A percentile compares a stretch with the other conserved stretches of the same genome.
phyloP scores from a whole-genome alignment of 2,113 vertebrate genomes.

The Dunckerocampus dactyliophorus region DNA sequence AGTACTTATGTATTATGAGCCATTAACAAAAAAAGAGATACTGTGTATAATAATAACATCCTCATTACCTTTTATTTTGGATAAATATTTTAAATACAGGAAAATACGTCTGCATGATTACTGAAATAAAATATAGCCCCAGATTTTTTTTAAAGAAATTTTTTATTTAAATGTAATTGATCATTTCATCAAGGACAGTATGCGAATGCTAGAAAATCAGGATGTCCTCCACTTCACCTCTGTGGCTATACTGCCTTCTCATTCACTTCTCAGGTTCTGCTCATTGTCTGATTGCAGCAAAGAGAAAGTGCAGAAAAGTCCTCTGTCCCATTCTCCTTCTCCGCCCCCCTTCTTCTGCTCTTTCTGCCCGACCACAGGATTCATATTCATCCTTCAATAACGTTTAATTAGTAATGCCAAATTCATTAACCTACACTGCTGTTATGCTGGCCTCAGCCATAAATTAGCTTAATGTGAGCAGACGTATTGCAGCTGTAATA shows the following conservation, averaged over 20 bases:
- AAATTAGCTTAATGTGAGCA: constrained; percentile 78
- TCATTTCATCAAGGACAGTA: constrained; percentile 11
- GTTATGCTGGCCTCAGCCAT: constrained; percentile 69
- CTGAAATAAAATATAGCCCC: no score
- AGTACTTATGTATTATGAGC: constrained; percentile 14
- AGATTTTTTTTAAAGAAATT: no score
- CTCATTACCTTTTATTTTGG: background rate
- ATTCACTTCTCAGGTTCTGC: constrained; percentile 28
- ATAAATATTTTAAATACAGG: no score
- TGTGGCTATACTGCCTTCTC: constrained; percentile 11
- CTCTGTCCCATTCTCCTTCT: constrained; percentile 36
- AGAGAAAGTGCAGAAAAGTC: constrained; percentile 39
- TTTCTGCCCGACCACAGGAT: constrained; percentile 78
- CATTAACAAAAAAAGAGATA: constrained; percentile 10
- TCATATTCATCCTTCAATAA: constrained; percentile 95
- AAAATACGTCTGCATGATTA: no score
- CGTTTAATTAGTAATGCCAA: constrained; percentile 98
- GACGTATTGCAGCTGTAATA: constrained; percentile 76
- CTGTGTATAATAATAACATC: background rate
- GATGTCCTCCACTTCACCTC: constrained; percentile 48
- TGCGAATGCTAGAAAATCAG: constrained; percentile 14
- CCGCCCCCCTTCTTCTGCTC: constrained; percentile 22
- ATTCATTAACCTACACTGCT: constrained; percentile 91
- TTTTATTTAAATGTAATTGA: background rate
- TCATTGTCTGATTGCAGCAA: constrained; percentile 16